Evolutionary conservation across 2,888 invertebrate species (phyloP).

Genomic region (Drosophila aldrichi): DNA sequence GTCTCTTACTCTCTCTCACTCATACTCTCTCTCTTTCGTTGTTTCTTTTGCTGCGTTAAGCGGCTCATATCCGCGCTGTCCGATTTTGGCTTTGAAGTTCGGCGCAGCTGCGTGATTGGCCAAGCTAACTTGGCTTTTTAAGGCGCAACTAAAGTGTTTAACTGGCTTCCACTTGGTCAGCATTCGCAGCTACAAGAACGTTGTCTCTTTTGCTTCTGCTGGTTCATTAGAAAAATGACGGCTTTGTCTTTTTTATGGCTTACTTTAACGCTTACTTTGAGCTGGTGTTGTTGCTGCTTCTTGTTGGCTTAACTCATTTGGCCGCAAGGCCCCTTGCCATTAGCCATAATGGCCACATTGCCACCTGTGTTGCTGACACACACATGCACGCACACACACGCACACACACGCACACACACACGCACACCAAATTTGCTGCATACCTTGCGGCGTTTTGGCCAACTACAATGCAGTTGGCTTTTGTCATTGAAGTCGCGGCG

Average conservation of each 20-base stretch:
- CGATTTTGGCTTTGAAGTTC: slow-evolving; percentile 83
- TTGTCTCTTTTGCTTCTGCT: slow-evolving; percentile 23
- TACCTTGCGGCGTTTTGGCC: slow-evolving; percentile 63
- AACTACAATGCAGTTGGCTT: slow-evolving; percentile 33
- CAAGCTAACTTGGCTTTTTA: slow-evolving; percentile 58
- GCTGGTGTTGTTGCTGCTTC: slow-evolving; percentile 52
- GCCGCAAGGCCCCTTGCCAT: slow-evolving; percentile 65
- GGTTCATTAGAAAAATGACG: slow-evolving; percentile 81
- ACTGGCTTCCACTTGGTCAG: slow-evolving; percentile 71
- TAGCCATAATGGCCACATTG: slow-evolving; percentile 80
- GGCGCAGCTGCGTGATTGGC: slow-evolving; percentile 84
- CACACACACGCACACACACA: slow-evolving; percentile 9
- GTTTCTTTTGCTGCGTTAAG: slow-evolving; percentile 71
- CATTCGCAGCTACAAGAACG: slow-evolving; percentile 31
- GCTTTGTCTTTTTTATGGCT: slow-evolving; percentile 80
- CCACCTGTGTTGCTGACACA: slow-evolving; percentile 76
- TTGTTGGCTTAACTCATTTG: slow-evolving; percentile 81
- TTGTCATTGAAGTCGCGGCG: slow-evolving; percentile 32
- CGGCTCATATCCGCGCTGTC: slow-evolving; percentile 76
- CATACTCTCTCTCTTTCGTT: slow-evolving; percentile 34
- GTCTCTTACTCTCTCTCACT: slow-evolving; percentile 38
- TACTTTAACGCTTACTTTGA: slow-evolving; percentile 74
- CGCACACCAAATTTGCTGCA: slow-evolving; percentile 46
- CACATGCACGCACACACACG: slow-evolving; percentile 16
- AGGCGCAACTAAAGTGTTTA: slow-evolving; percentile 79